Percentiles rank a stretch among this genome's conserved stretches.
Evolutionary conservation across 2,797 vertebrate genomes (phyloP).

Genomic region (Anguilla marmorata): DNA sequence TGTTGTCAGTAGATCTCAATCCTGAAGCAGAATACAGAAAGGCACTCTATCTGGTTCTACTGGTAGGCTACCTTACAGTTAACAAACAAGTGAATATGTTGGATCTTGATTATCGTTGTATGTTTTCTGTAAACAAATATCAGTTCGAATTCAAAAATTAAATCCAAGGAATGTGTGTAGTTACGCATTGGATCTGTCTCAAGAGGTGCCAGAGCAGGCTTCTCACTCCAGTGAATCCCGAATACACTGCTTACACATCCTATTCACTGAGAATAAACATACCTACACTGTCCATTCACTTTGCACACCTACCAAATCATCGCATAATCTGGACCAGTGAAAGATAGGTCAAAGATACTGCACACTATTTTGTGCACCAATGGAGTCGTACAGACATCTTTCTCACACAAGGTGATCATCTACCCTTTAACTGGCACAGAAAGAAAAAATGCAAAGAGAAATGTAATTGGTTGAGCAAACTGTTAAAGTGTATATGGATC

Average conservation of each 20-base stretch:
- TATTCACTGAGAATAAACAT: background rate
- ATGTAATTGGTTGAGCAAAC: slow-evolving; percentile 4
- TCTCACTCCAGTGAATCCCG: background rate
- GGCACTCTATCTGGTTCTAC: no score
- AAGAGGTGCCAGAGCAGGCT: background rate
- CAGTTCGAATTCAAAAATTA: background rate
- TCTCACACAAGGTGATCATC: background rate
- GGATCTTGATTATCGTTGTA: no score
- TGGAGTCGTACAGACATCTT: background rate
- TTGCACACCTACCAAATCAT: background rate
- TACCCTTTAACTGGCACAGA: background rate
- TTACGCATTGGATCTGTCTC: background rate
- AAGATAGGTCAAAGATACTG: background rate
- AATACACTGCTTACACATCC: background rate
- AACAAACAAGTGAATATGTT: no score
- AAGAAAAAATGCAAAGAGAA: background rate
- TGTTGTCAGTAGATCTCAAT: no score
- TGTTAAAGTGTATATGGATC: background rate
- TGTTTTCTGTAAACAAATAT: no score
- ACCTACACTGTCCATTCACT: background rate
- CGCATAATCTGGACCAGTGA: background rate
- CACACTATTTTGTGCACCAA: background rate
- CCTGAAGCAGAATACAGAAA: no score
- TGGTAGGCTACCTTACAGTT: no score
- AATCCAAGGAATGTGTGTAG: background rate